Evolutionary conservation across 2,888 invertebrate species (phyloP).

Genomic region (Catocala fraxini): DNA sequence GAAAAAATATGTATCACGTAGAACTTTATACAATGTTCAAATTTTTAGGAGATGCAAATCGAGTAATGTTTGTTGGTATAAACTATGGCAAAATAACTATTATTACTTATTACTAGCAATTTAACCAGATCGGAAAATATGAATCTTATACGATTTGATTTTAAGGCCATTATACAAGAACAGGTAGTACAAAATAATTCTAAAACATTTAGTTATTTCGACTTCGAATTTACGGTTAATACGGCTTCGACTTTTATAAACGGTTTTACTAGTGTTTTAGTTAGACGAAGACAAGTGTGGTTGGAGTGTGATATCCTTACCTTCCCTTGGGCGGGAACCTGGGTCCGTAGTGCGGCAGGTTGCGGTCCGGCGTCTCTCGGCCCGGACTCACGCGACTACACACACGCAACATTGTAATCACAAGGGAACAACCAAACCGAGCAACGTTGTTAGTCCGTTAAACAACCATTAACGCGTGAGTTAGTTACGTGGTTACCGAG

Average conservation of each 20-base stretch:
- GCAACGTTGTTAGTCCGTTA: conserved; percentile 37
- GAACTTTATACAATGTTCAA: no score
- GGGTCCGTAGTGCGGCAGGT: conserved; percentile 96
- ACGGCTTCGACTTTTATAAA: background rate
- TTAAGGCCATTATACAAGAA: no score
- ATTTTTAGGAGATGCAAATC: no score
- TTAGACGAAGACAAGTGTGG: conserved; percentile 7
- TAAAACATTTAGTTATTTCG: no score
- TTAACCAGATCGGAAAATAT: no score
- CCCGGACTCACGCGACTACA: conserved; percentile 95
- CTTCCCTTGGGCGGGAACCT: conserved; percentile 95
- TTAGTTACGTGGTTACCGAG: conserved; percentile 28
- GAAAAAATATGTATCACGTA: no score
- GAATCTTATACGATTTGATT: no score
- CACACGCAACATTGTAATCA: conserved; percentile 74
- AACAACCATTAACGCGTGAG: conserved; percentile 32
- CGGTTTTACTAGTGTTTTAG: conserved; percentile 6
- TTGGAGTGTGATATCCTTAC: conserved; percentile 78
- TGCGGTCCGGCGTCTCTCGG: conserved; percentile 94
- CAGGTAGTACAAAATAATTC: no score
- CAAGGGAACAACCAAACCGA: conserved; percentile 60
- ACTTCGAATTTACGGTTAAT: background rate
- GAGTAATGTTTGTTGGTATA: no score
- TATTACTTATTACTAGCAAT: no score
- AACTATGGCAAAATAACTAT: no score